These are phyloP conservation scores for Melanostoma mellinum DNA, from an alignment of 2,888 invertebrate species.

Conservation along the genomic window DNA sequence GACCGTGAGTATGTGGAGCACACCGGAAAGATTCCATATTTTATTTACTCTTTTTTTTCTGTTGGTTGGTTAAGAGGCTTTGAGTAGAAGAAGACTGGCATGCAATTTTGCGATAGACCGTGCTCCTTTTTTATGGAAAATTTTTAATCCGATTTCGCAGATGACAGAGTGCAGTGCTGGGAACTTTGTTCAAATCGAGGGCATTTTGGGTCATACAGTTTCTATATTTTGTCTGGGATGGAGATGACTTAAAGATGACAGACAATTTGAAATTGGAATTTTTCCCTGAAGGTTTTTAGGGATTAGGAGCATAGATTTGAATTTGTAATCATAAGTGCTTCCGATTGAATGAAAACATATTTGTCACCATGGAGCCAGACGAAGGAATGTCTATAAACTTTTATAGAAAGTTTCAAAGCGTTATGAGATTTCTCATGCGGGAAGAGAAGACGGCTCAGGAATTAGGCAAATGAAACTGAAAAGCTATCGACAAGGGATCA, in stretches of 20 bases:
- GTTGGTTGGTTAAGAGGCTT: constrained; percentile 65
- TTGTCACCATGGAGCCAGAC: no score
- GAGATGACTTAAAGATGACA: constrained; percentile 2
- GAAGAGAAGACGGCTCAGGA: no score
- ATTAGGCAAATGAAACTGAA: no score
- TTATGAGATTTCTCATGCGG: no score
- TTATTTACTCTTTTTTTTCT: constrained; percentile 27
- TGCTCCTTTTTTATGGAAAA: constrained; percentile 25
- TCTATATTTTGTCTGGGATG: constrained; percentile 4
- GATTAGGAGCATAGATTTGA: not conserved
- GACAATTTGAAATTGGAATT: not conserved
- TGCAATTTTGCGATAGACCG: constrained; percentile 66
- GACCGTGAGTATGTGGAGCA: constrained; percentile 69
- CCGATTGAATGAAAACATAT: no score
- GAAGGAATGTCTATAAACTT: no score
- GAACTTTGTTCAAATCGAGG: constrained; percentile 20
- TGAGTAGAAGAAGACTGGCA: constrained; percentile 40
- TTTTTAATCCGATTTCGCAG: constrained; percentile 69
- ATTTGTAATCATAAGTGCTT: no score
- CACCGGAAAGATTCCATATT: constrained; percentile 64
- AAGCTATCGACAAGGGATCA: no score
- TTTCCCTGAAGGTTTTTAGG: not conserved
- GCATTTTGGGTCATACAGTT: constrained; percentile 11
- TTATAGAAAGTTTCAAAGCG: no score
- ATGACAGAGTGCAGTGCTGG: constrained; percentile 49